phyloP scores from a whole-genome alignment of 2,888 invertebrate genomes.

The Cotesia congregata region DNA sequence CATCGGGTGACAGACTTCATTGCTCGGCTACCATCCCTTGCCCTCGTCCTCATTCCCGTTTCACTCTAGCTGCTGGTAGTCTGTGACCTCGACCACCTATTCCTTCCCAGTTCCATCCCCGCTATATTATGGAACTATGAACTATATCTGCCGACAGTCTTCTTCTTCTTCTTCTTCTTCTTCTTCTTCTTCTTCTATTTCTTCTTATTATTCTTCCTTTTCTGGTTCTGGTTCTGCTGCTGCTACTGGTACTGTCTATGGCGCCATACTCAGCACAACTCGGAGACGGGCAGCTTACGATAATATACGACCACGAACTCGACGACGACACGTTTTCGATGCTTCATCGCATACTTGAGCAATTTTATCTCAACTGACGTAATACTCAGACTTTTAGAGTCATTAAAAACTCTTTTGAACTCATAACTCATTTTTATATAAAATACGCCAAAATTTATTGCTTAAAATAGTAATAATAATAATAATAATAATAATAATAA shows the following conservation, averaged over 20 bases:
- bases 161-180: constrained; percentile 12
- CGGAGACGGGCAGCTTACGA: constrained; percentile 54
- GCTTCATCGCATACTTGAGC: constrained; percentile 52
- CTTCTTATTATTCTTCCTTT: constrained; percentile 37
- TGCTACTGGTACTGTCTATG: constrained; percentile 42
- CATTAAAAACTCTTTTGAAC: constrained; percentile 1
- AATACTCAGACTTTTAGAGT: neutral
- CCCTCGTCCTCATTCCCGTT: neutral
- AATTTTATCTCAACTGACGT: constrained; percentile 52
- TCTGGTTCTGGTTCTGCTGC: constrained; percentile 34
- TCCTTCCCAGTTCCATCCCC: neutral
- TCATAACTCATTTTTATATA: neutral
- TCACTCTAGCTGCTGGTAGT: neutral
- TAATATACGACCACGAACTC: constrained; percentile 59
- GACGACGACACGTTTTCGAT: constrained; percentile 62
- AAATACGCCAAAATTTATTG: neutral
- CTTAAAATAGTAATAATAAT: neutral
- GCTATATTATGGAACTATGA: too few species aligned
- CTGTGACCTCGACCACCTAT: constrained; percentile 48
- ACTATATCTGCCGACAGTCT: neutral
- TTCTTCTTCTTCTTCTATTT: constrained; percentile 20
- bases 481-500: neutral
- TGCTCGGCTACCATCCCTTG: constrained; percentile 52
- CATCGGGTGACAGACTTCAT: constrained; percentile 65
- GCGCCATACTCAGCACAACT: constrained; percentile 50